Evolutionary conservation across 2,888 invertebrate genomes (phyloP).

Genomic region (Drosophila meridionalis): DNA sequence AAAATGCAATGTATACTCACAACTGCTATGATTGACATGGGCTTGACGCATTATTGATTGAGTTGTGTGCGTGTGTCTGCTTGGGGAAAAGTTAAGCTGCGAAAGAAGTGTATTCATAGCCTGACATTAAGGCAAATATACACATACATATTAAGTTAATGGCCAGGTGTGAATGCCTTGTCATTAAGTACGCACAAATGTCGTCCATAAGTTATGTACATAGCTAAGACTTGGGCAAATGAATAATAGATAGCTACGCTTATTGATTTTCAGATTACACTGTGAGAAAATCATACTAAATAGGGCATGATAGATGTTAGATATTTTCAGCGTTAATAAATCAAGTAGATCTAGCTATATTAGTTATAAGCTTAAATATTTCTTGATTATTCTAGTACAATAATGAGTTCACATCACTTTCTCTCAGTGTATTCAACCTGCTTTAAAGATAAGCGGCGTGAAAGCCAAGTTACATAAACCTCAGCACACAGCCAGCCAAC

Average conservation of each 20-base stretch:
- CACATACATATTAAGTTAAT: constrained; percentile 26
- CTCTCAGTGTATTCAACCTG: constrained; percentile 11
- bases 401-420: not conserved
- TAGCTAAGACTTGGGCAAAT: constrained; percentile 13
- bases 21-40: constrained; percentile 44
- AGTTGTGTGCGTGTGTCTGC: not conserved
- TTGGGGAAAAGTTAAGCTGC: not conserved
- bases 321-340: not conserved
- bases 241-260: constrained; percentile 18
- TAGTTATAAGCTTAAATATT: not conserved
- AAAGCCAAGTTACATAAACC: constrained; percentile 33
- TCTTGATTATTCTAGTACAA: no score
- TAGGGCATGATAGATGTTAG: not conserved
- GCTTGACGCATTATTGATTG: constrained; percentile 55
- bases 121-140: constrained; percentile 15
- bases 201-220: constrained; percentile 32
- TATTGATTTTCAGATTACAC: constrained; percentile 51
- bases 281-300: constrained; percentile 3
- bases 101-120: constrained; percentile 2
- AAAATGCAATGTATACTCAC: constrained; percentile 29
- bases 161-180: constrained; percentile 42
- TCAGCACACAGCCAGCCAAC: constrained; percentile 2
- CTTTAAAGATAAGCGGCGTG: constrained; percentile 40
- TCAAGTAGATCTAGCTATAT: not conserved
- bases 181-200: constrained; percentile 29